Conservation (phyloP, 2,113 vertebrate genomes). For the Bubo blakistoni region DNA sequence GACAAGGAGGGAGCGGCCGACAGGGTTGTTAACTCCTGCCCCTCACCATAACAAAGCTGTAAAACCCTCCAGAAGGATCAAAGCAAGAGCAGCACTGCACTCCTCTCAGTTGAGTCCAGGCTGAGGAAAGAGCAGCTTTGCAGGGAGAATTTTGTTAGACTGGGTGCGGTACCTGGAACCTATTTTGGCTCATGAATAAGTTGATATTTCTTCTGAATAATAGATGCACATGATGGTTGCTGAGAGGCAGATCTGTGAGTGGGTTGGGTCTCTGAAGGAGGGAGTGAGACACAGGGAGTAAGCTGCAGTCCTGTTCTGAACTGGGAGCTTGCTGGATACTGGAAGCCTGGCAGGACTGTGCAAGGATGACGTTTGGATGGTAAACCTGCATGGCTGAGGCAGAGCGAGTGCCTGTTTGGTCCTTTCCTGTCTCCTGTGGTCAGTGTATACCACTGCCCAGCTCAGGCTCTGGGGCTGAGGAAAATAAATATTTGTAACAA, state of each 20-base stretch:
- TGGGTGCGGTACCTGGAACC: not conserved
- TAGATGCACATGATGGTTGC: not conserved
- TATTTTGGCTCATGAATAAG: constrained; percentile 3
- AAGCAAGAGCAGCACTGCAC: not conserved
- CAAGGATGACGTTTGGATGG: not conserved
- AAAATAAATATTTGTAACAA: not conserved
- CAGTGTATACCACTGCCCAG: not conserved
- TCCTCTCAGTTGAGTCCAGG: not conserved
- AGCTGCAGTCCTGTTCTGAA: not conserved
- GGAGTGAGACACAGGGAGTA: not conserved
- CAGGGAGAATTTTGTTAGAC: not conserved
- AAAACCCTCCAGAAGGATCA: not conserved
- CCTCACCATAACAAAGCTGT: not conserved
- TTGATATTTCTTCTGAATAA: constrained; percentile 43
- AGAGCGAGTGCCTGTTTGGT: not conserved
- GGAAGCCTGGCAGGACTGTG: not conserved
- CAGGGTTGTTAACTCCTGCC: not conserved
- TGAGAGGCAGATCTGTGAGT: not conserved
- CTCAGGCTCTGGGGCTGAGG: not conserved
- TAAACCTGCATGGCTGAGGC: not conserved
- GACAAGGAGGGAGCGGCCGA: not conserved
- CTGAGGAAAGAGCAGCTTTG: not conserved
- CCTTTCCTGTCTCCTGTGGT: fast-evolving
- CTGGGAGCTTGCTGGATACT: not conserved
- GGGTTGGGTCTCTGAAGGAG: not conserved